Evolutionary conservation across 2,797 vertebrate species (phyloP).

Genomic region (Tragelaphus oryx): DNA sequence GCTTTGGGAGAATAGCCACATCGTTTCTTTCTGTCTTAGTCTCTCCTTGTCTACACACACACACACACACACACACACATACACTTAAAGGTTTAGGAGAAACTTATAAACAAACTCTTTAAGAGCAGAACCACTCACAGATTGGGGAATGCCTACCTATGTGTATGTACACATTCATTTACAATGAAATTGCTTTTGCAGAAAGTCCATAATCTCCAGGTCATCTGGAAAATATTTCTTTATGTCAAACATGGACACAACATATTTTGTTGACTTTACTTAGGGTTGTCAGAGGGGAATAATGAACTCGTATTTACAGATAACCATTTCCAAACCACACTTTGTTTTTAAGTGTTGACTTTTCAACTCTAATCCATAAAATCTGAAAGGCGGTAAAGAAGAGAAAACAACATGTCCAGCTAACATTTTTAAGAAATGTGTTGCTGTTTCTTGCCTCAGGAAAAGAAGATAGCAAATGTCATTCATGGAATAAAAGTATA

Average conservation of each 20-base stretch:
- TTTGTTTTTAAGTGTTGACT: conserved; percentile 55
- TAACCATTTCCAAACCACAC: conserved; percentile 40
- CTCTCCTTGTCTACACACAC: neutral
- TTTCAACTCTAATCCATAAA: conserved; percentile 46
- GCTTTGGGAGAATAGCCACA: neutral
- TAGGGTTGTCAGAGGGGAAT: conserved; percentile 29
- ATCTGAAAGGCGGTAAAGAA: neutral
- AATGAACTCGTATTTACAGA: conserved; percentile 42
- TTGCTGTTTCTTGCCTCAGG: conserved; percentile 19
- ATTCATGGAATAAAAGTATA: conserved; percentile 27
- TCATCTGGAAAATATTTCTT: conserved; percentile 59
- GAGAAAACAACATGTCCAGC: conserved; percentile 18
- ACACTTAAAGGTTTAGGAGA: neutral
- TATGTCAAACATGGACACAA: conserved; percentile 26
- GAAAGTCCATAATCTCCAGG: conserved; percentile 26
- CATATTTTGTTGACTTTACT: conserved; percentile 49
- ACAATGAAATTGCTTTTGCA: conserved; percentile 33
- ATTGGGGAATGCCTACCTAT: neutral
- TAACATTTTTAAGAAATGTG: neutral
- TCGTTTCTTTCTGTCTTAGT: neutral
- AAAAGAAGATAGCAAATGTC: conserved; percentile 27
- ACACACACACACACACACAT: neutral
- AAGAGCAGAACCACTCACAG: neutral
- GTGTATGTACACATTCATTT: neutral
- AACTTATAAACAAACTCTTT: neutral